Percentiles rank a stretch among this genome's conserved stretches.
Evolutionary conservation across 2,797 vertebrate species (phyloP).

Genomic region (Peromyscus attwateri): DNA sequence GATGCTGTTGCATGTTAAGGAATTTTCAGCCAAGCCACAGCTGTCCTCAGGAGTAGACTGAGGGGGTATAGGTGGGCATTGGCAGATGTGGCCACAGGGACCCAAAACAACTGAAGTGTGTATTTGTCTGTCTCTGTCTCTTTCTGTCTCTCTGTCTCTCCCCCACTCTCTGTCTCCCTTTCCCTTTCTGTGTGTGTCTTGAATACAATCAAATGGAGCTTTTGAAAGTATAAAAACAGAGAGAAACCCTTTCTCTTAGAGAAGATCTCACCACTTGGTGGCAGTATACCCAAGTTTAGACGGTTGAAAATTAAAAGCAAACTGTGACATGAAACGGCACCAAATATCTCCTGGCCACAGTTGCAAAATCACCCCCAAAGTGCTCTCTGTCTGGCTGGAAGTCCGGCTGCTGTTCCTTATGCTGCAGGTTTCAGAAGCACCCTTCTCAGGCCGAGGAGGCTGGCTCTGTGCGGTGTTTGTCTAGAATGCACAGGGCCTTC

Average conservation of each 20-base stretch:
- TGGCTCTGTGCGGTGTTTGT: too few species aligned
- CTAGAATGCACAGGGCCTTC: neutral
- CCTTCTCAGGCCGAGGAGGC: neutral
- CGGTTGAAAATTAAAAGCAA: neutral
- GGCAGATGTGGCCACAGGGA: neutral
- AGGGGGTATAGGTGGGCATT: neutral
- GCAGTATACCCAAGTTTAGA: slow-evolving; percentile 47
- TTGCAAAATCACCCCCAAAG: neutral
- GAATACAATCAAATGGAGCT: slow-evolving; percentile 14
- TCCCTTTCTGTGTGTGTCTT: neutral
- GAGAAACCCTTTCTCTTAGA: neutral
- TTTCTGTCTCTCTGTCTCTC: neutral
- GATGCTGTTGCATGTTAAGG: neutral
- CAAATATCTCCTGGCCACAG: neutral
- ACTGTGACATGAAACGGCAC: neutral
- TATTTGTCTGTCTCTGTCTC: neutral
- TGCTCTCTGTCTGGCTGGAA: neutral
- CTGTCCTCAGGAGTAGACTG: neutral
- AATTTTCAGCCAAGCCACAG: neutral
- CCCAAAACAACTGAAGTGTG: neutral
- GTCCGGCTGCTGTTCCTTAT: neutral
- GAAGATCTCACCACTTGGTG: slow-evolving; percentile 53
- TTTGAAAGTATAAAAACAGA: slow-evolving; percentile 10
- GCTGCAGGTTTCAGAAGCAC: neutral
- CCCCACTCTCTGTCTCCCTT: neutral